phyloP scores from a whole-genome alignment of 37 sponge, comb jelly and placozoan species.

The Spongia lamella region DNA sequence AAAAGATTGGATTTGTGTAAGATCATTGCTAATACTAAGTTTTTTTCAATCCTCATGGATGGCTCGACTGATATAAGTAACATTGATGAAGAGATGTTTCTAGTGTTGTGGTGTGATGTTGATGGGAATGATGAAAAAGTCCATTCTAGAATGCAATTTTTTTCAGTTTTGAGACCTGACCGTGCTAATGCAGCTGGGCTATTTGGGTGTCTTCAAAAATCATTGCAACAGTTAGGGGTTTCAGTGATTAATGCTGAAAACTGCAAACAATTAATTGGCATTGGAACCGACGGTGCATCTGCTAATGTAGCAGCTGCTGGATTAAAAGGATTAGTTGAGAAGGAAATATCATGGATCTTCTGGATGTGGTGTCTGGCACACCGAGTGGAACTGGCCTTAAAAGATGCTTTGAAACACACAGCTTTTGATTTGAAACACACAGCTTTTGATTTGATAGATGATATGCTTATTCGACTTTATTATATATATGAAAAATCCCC shows the following conservation, averaged over 20 bases:
- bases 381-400: constrained; percentile 28
- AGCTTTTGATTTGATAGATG: constrained; percentile 34
- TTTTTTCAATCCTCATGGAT: constrained; percentile 60
- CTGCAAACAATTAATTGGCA: constrained; percentile 28
- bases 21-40: constrained; percentile 29
- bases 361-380: constrained; percentile 64
- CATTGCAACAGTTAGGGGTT: constrained; percentile 35
- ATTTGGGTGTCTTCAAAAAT: constrained; percentile 12
- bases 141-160: constrained; percentile 43
- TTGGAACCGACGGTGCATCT: constrained; percentile 28
- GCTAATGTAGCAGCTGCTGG: constrained; percentile 9
- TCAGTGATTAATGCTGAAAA: constrained; percentile 20
- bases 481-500: constrained; percentile 64
- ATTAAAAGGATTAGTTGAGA: constrained; percentile 38
- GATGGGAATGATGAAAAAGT: constrained; percentile 46
- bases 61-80: constrained; percentile 54
- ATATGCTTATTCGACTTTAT: constrained; percentile 49
- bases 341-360: constrained; percentile 31
- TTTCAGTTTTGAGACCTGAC: constrained; percentile 33
- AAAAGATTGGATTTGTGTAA: constrained; percentile 14
- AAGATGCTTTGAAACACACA: constrained; percentile 34
- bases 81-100: constrained; percentile 52
- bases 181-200: constrained; percentile 42
- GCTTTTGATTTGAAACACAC: constrained; percentile 30
- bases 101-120: constrained; percentile 51